Evolutionary conservation across 1,140 invertebrate species (phyloP).

Genomic region (Drosophila hydei): DNA sequence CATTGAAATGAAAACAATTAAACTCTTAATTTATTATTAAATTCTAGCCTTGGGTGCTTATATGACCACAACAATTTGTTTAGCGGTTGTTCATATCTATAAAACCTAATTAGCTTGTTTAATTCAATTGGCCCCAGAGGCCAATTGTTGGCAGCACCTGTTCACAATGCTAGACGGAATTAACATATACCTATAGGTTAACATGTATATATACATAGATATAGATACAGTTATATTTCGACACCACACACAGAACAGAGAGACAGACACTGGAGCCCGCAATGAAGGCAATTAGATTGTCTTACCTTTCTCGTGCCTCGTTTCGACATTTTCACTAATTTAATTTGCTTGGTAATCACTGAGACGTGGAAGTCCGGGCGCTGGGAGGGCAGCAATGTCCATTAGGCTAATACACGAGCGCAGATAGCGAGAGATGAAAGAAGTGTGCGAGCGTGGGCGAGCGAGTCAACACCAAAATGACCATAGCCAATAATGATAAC

Average conservation of each 20-base stretch:
- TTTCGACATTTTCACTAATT: conserved; percentile 72
- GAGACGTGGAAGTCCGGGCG: conserved; percentile 29
- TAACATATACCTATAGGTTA: conserved; percentile 5
- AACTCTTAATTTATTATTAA: too few relatives aligned
- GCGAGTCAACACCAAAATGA: conserved; percentile 38
- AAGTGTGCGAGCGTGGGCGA: neutral
- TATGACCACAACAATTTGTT: conserved; percentile 29
- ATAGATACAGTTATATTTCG: neutral
- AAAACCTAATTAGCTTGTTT: conserved; percentile 73
- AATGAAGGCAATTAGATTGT: conserved; percentile 64
- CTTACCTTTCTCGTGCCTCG: conserved; percentile 58
- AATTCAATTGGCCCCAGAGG: conserved; percentile 48
- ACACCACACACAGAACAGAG: conserved; percentile 14
- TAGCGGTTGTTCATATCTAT: conserved; percentile 37
- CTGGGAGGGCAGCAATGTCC: conserved; percentile 41
- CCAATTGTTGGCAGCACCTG: conserved; percentile 48
- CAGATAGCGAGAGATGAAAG: conserved; percentile 8
- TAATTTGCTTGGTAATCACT: conserved; percentile 74
- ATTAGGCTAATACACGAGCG: conserved; percentile 52
- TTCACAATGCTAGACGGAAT: conserved; percentile 13
- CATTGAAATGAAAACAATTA: neutral
- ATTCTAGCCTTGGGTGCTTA: conserved; percentile 32
- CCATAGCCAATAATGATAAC: conserved; percentile 75
- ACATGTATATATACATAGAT: conserved; percentile 14
- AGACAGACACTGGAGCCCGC: conserved; percentile 3